Evolutionary conservation across 2,797 vertebrate genomes (phyloP).

Genomic region (Limnodromus scolopaceus): DNA sequence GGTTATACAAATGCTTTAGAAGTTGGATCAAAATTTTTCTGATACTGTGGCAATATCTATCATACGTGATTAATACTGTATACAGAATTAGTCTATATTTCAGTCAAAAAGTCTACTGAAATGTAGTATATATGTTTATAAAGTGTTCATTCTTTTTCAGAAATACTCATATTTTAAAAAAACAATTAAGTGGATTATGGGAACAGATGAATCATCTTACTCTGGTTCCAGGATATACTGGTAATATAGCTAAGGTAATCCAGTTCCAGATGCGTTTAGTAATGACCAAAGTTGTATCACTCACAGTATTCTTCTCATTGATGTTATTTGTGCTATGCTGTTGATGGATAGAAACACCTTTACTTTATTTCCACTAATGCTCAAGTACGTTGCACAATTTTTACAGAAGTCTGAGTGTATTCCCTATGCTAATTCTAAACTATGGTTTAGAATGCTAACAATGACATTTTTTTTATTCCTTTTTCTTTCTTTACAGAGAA

Average conservation of each 20-base stretch:
- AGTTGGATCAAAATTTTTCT: background rate
- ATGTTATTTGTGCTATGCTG: background rate
- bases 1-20: background rate
- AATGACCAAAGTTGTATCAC: background rate
- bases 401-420: background rate
- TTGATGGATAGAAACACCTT: background rate
- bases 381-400: background rate
- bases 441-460: background rate
- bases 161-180: slow-evolving; percentile 89
- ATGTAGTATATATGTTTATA: background rate
- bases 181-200: slow-evolving; percentile 87
- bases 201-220: slow-evolving; percentile 84
- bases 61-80: background rate
- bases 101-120: background rate
- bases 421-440: background rate
- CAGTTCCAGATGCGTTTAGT: background rate
- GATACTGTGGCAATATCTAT: background rate
- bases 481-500: background rate
- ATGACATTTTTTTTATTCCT: background rate
- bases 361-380: background rate
- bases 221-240: slow-evolving; percentile 87
- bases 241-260: slow-evolving; percentile 89
- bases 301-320: background rate
- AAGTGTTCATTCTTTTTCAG: slow-evolving; percentile 73
- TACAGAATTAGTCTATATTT: background rate